Base-by-base conservation (phyloP, 1,140 invertebrate genomes). In the Calephelis nemesis region DNA sequence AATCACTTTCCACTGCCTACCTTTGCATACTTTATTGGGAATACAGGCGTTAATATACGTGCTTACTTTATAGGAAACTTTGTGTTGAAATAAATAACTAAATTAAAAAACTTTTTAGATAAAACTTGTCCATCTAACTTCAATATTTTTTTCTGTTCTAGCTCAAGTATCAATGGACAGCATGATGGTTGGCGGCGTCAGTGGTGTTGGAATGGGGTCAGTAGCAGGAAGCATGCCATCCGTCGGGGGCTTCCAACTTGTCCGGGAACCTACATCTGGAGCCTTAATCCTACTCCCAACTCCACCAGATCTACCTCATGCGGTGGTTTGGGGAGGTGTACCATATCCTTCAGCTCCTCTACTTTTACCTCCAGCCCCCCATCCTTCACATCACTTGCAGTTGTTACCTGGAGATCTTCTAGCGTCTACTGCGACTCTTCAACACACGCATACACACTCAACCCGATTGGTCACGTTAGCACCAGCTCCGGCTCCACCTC, bases 261-360 rank as follows among this genome's bases (percentile, higher is more conserved):
- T 96, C 54, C 93, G 97, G 62, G 97, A 98, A 90, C 95, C 96
- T 30, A 93, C 95, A 12, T 96, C 95, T 15, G 96, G 96, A 48
- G 95, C 97, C 70, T 92, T 97, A 48, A 93, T 97, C 54, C 93
- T 97, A 54, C 93, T 97, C 69, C 96, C 96, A 54, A 91, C 94
- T 10, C 93, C 95, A 0, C 84, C 93, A 93, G 96, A 96, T 86
- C 93, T 95, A 80, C 95, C 95, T 74, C 95, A 96, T 82, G 93
- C 95, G 1, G 94, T 96, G n/a, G 94, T 96, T 5, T 95, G 93
- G 95, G 95, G 94, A 63, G 94, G 93, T 77, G 94, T 94, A 75
- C 93, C 93, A 62, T 94, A 93, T 83, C 93, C 92, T 48, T 92
- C 94, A 6, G 92, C 94, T 2, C 93, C 94, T 15, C 84, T 95